These are phyloP conservation scores for Papilio machaon DNA, from an alignment of 1,140 invertebrate species.

Conservation along the genomic window DNA sequence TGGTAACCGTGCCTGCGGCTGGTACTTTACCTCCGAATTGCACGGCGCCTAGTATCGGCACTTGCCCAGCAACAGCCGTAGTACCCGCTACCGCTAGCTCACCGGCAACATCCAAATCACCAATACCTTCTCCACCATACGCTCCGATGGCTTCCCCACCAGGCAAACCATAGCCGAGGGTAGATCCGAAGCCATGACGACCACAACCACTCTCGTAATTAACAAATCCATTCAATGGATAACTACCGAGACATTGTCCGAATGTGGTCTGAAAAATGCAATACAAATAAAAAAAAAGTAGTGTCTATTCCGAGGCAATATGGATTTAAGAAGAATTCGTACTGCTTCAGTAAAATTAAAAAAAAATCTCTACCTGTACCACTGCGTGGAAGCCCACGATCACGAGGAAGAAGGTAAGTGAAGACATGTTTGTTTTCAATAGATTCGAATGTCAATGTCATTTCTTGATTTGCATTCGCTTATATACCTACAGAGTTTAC, in stretches of 20 bases:
- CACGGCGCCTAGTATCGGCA: constrained; percentile 56
- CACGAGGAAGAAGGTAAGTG: not conserved
- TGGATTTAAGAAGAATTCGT: not conserved
- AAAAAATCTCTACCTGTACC: not conserved
- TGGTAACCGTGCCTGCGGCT: constrained; percentile 54
- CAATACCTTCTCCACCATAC: constrained; percentile 54
- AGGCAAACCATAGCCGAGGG: not conserved
- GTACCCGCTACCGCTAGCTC: constrained; percentile 54
- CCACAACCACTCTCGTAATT: not conserved
- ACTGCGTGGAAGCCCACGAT: not conserved
- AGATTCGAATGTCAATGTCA: not conserved
- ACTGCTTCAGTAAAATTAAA: not conserved
- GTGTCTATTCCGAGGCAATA: not conserved
- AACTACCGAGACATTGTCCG: not conserved
- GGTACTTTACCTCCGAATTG: constrained; percentile 50
- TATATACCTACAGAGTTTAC: not conserved
- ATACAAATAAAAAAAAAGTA: not conserved
- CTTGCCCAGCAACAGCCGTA: constrained; percentile 52
- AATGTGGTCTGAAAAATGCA: constrained; percentile 1
- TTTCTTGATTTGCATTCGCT: not conserved
- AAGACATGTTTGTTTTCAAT: not conserved
- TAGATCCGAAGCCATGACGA: not conserved
- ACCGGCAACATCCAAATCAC: constrained; percentile 52
- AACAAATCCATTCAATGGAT: not conserved
- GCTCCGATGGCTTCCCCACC: not conserved